A percentile compares a stretch with the other conserved stretches of the same genome.
Conservation (phyloP, 1,140 invertebrate genomes). For the Rhagoletis zephyria region DNA sequence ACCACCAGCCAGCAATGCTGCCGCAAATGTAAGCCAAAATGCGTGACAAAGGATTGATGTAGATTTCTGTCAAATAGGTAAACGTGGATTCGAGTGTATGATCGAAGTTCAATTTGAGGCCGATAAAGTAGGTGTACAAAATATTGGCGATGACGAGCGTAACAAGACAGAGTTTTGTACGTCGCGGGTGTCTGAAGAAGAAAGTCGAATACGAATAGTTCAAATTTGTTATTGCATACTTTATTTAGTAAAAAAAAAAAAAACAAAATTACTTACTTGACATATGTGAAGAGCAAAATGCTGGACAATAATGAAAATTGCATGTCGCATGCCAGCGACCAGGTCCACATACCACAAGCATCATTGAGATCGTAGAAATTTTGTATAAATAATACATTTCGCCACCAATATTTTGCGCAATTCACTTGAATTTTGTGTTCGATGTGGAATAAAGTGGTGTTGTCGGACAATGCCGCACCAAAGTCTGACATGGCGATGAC, state of each 20-base stretch:
- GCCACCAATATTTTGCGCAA: constrained; percentile 77
- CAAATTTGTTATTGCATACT: too few species aligned
- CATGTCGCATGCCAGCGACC: constrained; percentile 87
- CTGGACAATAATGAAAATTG: constrained; percentile 79
- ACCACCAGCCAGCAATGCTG: background rate
- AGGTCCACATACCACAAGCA: constrained; percentile 84
- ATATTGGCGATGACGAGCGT: background rate
- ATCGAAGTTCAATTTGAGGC: constrained; percentile 17
- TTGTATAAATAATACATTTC: constrained; percentile 78
- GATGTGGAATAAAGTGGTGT: constrained; percentile 50
- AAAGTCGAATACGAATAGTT: background rate
- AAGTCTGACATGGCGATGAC: background rate
- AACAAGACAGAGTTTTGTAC: background rate
- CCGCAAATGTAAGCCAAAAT: constrained; percentile 16
- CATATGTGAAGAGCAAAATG: constrained; percentile 75
- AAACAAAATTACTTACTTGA: constrained; percentile 64
- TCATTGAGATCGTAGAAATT: constrained; percentile 74
- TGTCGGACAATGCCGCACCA: background rate
- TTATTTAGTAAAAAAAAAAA: too few species aligned
- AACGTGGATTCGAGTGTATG: background rate
- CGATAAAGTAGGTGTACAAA: background rate
- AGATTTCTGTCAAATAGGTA: background rate
- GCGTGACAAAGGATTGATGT: background rate
- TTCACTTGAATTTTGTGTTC: constrained; percentile 72
- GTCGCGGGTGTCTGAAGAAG: background rate